Base-by-base conservation (phyloP, 2,888 invertebrate genomes). In the Andrena marginata region DNA sequence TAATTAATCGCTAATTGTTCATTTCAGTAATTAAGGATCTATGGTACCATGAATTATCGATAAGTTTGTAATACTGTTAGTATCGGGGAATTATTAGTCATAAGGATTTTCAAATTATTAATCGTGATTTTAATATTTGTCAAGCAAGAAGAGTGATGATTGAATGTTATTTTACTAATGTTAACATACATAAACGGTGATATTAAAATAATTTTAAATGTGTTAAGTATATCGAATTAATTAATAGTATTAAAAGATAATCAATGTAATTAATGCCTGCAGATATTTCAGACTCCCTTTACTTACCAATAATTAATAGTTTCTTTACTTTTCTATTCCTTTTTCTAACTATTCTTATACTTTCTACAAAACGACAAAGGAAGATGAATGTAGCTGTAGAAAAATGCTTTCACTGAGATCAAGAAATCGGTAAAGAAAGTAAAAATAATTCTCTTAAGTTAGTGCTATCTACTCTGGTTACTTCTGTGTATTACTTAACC, bases 31-130 rank as follows among this genome's bases (percentile, higher is more conserved):
- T 26, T 75, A 51, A 69, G 68, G 8, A 69, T 56, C 8, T 33
- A 10, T 89, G 90, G 56, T 54, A 60, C 6, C 31, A 63, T 63
- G 23, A 42, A 16, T 70, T 56, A 56, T n/a, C 29, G 62, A 48
- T 26, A 26, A 56, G 31, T 60, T 79, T 60, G 10, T 70, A 76
- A 23, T 62, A 62, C 48, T 26, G 26, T 71, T 67, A 67, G 31
- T 49, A 62, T 62, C 62, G 35, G 59, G 8, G 26, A 71, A 4
- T 20, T 67, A 48, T 31, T 67, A 70, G 60, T 65, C 6, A 23
- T 60, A 77, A 80, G 35, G 7, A 75, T 51, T 64, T 64, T 20
- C 42, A n/a, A 79, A 64, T 56, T 75, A 64, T 69, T 62, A 54
- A 54, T 42, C n/a, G 8, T 60, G 63, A 64, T 51, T 70, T 42